A percentile compares a stretch with the other conserved stretches of the same genome.
Evolutionary conservation across 1,140 invertebrate species (phyloP).

Genomic region (Camponotus floridanus): DNA sequence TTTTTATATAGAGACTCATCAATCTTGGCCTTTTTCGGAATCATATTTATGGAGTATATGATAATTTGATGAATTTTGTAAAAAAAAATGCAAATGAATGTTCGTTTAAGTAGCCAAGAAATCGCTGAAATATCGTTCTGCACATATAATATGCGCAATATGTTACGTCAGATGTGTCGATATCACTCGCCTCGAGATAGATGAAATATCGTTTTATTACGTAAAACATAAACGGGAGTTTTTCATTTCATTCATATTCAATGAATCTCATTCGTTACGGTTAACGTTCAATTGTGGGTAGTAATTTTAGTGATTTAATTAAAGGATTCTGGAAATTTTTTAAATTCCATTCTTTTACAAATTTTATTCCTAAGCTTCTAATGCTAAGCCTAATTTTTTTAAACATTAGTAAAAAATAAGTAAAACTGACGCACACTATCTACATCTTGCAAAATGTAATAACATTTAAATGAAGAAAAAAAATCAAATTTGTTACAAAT

Average conservation of each 20-base stretch:
- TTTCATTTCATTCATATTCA: conserved; percentile 1
- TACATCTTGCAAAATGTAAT: neutral
- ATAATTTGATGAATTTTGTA: conserved; percentile 32
- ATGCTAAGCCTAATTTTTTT: too few relatives aligned
- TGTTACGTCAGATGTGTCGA: neutral
- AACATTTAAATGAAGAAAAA: neutral
- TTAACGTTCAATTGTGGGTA: neutral
- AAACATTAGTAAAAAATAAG: too few relatives aligned
- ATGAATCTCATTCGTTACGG: neutral
- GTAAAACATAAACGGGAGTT: neutral
- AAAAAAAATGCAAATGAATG: conserved; percentile 37
- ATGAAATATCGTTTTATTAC: conserved; percentile 44
- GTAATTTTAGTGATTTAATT: neutral
- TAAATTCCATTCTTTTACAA: too few relatives aligned
- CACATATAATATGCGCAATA: neutral
- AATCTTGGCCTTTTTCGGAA: conserved; percentile 51
- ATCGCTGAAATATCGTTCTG: conserved; percentile 25
- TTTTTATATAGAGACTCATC: neutral
- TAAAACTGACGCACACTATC: too few relatives aligned
- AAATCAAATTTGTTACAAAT: neutral
- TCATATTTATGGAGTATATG: conserved; percentile 16
- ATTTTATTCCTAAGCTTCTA: too few relatives aligned
- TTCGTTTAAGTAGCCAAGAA: conserved; percentile 37
- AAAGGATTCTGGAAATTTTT: neutral
- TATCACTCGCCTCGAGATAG: neutral